Conservation (phyloP, 2,113 vertebrate species). For the Dipodomys merriami region DNA sequence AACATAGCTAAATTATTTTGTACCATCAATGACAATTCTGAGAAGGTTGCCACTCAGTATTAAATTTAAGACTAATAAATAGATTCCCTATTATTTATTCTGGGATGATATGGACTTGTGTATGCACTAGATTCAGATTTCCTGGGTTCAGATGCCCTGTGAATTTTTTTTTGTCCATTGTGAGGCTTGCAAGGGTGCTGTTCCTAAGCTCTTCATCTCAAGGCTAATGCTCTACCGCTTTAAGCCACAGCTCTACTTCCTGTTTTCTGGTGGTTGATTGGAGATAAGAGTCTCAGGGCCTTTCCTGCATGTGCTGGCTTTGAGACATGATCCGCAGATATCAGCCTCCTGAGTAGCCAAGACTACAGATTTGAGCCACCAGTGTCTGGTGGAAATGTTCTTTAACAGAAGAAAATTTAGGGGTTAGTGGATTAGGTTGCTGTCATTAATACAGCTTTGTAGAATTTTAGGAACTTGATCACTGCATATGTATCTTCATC, state of each 20-base stretch:
- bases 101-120: not conserved
- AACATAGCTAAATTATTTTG: constrained; percentile 30
- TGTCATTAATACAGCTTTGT: constrained; percentile 27
- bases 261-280: too few species aligned
- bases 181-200: too few species aligned
- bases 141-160: not conserved
- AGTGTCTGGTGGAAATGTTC: not conserved
- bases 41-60: not conserved
- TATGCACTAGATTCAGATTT: not conserved
- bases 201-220: too few species aligned
- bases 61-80: constrained; percentile 38
- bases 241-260: too few species aligned
- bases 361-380: too few species aligned
- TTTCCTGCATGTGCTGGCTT: too few species aligned
- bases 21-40: constrained; percentile 18
- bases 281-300: too few species aligned
- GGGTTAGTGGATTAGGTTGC: not conserved
- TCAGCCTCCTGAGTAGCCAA: too few species aligned
- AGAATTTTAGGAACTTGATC: constrained; percentile 32
- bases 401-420: constrained; percentile 46
- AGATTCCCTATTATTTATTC: not conserved
- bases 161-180: too few species aligned
- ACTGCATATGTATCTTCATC: not conserved
- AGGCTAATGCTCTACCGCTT: too few species aligned
- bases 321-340: too few species aligned